phyloP scores from a whole-genome alignment of 2,888 invertebrate species.

The Dolomedes plantarius region DNA sequence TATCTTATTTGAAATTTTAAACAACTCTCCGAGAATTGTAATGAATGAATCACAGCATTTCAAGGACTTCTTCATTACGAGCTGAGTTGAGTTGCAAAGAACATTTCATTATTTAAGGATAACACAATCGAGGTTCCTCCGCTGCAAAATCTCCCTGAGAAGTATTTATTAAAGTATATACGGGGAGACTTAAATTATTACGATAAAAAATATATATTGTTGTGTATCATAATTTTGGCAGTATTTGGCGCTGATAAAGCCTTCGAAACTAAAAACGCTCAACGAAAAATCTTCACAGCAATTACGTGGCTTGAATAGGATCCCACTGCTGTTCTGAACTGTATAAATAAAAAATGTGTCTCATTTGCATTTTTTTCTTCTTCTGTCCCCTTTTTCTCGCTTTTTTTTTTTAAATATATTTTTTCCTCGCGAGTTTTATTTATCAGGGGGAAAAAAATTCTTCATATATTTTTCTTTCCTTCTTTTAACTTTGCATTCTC shows the following conservation, averaged over 20 bases:
- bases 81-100: neutral
- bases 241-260: neutral
- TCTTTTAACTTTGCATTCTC: no score
- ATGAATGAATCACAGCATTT: neutral
- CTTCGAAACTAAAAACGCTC: no score
- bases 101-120: neutral
- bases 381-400: no score
- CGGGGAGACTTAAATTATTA: neutral
- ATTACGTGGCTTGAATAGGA: neutral
- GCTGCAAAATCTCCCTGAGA: neutral
- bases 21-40: neutral
- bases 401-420: neutral
- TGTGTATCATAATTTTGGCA: neutral
- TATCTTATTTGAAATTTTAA: neutral
- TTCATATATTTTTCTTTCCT: no score
- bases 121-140: neutral
- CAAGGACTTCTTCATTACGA: neutral
- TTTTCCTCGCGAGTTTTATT: no score
- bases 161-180: neutral
- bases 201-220: neutral
- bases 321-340: neutral
- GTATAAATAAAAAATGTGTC: neutral
- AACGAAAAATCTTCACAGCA: neutral
- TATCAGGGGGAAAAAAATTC: no score
- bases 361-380: neutral